Evolutionary conservation across 1,140 invertebrate genomes (phyloP), one percentile per base, ranked within the genome.

Genomic region (Cydia fagiglandana): DNA sequence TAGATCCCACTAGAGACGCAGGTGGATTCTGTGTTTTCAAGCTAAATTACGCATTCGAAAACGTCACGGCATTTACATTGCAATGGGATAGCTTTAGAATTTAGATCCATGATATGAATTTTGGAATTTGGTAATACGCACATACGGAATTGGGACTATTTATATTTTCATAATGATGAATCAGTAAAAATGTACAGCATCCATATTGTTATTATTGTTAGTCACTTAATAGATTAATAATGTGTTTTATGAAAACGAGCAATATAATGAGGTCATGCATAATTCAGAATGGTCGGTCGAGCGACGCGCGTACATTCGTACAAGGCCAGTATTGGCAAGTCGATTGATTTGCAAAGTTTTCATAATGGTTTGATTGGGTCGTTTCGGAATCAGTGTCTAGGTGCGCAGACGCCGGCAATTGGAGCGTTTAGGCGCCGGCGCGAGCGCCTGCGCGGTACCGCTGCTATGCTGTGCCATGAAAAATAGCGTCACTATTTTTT

Each of bases 351-450:
- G 66, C 66, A 70, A 68, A 68, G 66, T 45, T 70, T 47, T 41
- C 30, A 17, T 41, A 45, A 70, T 70, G 66, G n/a, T 45, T 45
- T 70, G 30, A 41, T 70, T 41, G 66, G n/a, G 15, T 41, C 34
- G 34, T 70, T 70, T 70, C 66, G 15, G 66, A 73, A 30, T 73
- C 28, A 9, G 10, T n/a, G 41, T 70, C 66, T 45, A 70, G 38
- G 34, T 41, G 76, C 68, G 76, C 77, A 78, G 78, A 79, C 79
- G 76, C 45, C 7, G 45, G 74, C 85, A 90, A 90, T 83, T 90
- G 86, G 90, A 90, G 87, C 90, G 88, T 86, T 82, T 79, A 82
- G 88, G 85, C 88, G 88, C 88, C 88, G 74, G 64, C 64, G 64
- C 20, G 38, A 28, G 66, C 74, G 74, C 24, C 73, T 64, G 74